Evolutionary conservation across 2,888 invertebrate genomes (phyloP).

Genomic region (Sicus ferrugineus): DNA sequence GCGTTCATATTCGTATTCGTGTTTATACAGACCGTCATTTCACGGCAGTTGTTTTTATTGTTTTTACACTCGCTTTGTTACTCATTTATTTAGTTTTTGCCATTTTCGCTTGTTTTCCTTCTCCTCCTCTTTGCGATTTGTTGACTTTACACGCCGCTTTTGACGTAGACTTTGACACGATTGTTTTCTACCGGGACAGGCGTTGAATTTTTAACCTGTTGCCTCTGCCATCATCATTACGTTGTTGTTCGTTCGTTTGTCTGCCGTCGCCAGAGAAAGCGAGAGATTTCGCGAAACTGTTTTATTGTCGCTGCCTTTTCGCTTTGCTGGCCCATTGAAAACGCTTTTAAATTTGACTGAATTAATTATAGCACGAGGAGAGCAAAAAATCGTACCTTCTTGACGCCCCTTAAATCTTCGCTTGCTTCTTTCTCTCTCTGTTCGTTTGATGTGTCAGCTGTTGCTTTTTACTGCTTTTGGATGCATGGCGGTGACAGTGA

Average conservation of each 20-base stretch:
- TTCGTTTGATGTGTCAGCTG: too few species aligned
- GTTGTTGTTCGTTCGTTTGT: background rate
- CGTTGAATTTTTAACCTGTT: background rate
- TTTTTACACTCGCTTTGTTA: background rate
- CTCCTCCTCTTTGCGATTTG: background rate
- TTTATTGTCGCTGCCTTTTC: background rate
- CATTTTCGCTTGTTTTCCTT: background rate
- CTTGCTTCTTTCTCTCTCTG: background rate
- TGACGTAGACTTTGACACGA: slow-evolving; percentile 28
- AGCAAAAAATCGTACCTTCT: background rate
- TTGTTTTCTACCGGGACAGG: background rate
- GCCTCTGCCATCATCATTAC: background rate
- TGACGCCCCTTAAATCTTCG: slow-evolving; percentile 7
- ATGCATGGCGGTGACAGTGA: too few species aligned
- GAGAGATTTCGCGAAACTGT: slow-evolving; percentile 5
- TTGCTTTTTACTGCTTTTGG: too few species aligned
- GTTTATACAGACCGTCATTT: too few species aligned
- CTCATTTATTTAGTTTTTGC: background rate
- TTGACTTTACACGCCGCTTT: background rate
- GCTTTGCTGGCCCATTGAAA: background rate
- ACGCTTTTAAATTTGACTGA: slow-evolving; percentile 14
- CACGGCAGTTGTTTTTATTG: slow-evolving; percentile 8
- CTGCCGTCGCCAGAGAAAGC: background rate
- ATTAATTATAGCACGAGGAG: background rate
- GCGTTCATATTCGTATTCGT: background rate